These are phyloP conservation scores for Cydia splendana DNA, from an alignment of 1,140 invertebrate species.

Conservation along the genomic window DNA sequence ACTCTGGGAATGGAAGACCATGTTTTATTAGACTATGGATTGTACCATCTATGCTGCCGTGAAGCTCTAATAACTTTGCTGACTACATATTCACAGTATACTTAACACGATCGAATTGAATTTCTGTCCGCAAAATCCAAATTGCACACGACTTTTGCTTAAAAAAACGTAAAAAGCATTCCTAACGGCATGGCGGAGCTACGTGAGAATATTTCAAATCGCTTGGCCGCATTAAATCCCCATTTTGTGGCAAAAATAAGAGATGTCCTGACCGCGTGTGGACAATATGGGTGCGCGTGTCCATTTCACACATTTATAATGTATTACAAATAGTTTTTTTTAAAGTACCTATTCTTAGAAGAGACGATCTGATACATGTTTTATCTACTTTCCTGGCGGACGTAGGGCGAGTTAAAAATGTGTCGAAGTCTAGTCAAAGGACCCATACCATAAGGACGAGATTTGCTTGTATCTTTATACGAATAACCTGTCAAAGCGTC, in stretches of 20 bases:
- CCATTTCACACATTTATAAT: not conserved
- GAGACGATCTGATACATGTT: too few relatives aligned
- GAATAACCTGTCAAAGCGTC: too few relatives aligned
- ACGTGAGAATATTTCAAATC: constrained; percentile 30
- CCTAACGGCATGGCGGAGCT: not conserved
- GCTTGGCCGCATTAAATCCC: constrained; percentile 22
- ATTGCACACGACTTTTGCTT: not conserved
- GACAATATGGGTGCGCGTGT: constrained; percentile 27
- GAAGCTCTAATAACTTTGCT: not conserved
- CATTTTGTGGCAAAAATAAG: constrained; percentile 29
- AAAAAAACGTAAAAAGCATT: constrained; percentile 30
- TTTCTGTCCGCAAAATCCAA: not conserved
- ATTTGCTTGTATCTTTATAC: too few relatives aligned
- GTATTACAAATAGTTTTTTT: too few relatives aligned
- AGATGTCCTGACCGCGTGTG: constrained; percentile 24
- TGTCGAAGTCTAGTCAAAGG: too few relatives aligned
- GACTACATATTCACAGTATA: not conserved
- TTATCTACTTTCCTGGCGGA: too few relatives aligned
- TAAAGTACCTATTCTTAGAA: too few relatives aligned
- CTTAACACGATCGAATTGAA: not conserved
- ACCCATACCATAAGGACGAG: too few relatives aligned
- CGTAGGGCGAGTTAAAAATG: too few relatives aligned
- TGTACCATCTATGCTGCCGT: not conserved
- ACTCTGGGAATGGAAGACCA: too few relatives aligned
- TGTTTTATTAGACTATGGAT: too few relatives aligned